A percentile compares a stretch with the other conserved stretches of the same genome.
Evolutionary conservation across 2,113 vertebrate genomes (phyloP).

Genomic region (Amblyopsis rosae): DNA sequence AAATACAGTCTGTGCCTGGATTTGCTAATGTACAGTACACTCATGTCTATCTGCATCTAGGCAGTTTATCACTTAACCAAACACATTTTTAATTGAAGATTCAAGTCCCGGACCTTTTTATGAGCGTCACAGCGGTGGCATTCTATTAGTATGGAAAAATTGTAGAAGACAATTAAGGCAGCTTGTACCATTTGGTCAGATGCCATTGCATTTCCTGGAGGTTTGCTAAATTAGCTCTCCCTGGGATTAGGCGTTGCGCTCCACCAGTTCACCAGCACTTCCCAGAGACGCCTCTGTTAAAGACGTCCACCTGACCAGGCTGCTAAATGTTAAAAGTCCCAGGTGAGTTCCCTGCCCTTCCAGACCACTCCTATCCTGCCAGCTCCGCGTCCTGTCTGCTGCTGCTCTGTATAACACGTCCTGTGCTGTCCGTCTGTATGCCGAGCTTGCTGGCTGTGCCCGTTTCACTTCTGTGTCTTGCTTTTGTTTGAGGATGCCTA

Average conservation of each 20-base stretch:
- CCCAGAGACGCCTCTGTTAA: conserved; percentile 70
- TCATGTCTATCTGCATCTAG: conserved; percentile 25
- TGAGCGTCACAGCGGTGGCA: no score
- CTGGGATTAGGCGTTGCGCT: conserved; percentile 69
- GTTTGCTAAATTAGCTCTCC: conserved; percentile 49
- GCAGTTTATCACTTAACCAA: background rate
- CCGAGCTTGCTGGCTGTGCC: conserved; percentile 44
- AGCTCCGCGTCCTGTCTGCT: conserved; percentile 57
- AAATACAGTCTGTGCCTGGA: conserved; percentile 12
- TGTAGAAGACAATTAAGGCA: no score
- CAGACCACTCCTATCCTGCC: conserved; percentile 52
- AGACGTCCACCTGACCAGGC: conserved; percentile 74
- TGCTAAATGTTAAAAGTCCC: conserved; percentile 63
- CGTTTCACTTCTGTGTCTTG: conserved; percentile 25
- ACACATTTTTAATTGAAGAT: background rate
- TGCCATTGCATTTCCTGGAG: conserved; percentile 36
- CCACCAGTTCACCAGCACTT: conserved; percentile 63
- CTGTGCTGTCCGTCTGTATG: conserved; percentile 33
- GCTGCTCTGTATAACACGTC: conserved; percentile 36
- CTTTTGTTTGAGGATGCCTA: conserved; percentile 17
- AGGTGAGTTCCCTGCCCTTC: conserved; percentile 75
- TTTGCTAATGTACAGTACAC: conserved; percentile 7
- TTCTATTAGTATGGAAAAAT: no score
- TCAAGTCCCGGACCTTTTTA: no score
- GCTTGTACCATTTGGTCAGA: conserved; percentile 26